Evolutionary conservation across 2,797 vertebrate species (phyloP), one percentile per base, ranked within the genome.

Genomic region (Geotria australis): DNA sequence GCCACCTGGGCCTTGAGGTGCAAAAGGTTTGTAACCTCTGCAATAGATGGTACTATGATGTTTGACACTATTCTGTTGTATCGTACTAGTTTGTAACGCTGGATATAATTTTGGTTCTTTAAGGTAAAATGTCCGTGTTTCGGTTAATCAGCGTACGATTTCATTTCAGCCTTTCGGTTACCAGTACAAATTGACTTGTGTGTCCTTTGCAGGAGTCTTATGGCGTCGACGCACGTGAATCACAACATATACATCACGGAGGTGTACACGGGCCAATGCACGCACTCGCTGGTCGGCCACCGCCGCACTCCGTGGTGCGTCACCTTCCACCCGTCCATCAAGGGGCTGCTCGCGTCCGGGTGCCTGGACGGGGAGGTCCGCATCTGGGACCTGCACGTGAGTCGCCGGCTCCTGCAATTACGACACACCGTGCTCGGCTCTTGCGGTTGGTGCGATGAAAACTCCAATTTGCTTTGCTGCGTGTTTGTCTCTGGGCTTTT

Each of bases 181-280:
- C 60, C 60, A n/a, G 60, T 48, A 46, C 60, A 68, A 63, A 38
- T 63, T 59, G 4, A 57, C 6, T 13, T 10, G 63, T 63, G 57
- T 64, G 56, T 61, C 15, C 65, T 57, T 61, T 49, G 10, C 60
- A 98, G 91, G 74, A 88, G 85, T 8, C 73, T 98, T 1, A 84
- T 98, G 79, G 91, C 91, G 58, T 98, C 91, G 62, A 98, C 91
- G 13, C 91, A 98, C 1, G 91, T 98, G 65, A 98, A 98, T 67
- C 91, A 98, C 72, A 98, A 96, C 70, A 98, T 98, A 68, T 98
- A 98, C 68, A 98, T 98, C 61, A 95, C 89, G 7, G 89, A 98
- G 66, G 85, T 98, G 70, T 94, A 93, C 77, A 96, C 89, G 11
- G 86, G 89, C 65, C 93, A 83, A 64, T 98, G 89, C 70, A 80